Base-by-base conservation (phyloP, 2,797 vertebrate species). In the Neosalanx taihuensis region DNA sequence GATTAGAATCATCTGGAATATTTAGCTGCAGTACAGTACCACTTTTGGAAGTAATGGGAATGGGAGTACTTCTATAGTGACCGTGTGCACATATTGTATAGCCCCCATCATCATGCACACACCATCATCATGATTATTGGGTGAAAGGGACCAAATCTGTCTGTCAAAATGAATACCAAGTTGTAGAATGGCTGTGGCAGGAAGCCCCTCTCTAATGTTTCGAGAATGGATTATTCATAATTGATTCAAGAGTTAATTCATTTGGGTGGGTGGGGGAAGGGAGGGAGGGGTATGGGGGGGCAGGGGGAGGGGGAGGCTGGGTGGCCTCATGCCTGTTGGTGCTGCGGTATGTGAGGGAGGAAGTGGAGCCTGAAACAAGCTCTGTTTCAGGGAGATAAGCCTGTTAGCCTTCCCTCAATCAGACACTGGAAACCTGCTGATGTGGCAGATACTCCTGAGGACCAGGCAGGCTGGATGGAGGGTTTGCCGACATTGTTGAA, bases 321-420 rank as follows among this genome's bases (percentile, higher is more conserved):
- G 72, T 71, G 67, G 74, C 74, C 41, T 56, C 71, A 46, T 76
- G 75, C 61, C 64, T 69, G 71, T 71, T 41, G 59, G 33, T 20
- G 35, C 37, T 68, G 67, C 41, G 53, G 72, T 29, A 62, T 33
- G 57, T 33, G 69, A 57, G 33, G 30, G 18, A 51, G 74, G 10
- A 46, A 18, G 68, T 31, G n/a, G 71, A 17, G 18, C 51, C 66
- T 33, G 65, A 79, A 81, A 81, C 71, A 56, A 82, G 77, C 71
- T 79, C 70, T 72, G 75, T 89, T 86, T 81, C 76, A 60, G 23
- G 57, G 66, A 77, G 78, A 85, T 83, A 80, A 83, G 76, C 76
- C 70, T 37, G 64, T 76, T 71, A 75, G 53, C 49, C 56, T 81
- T 73, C 57, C 69, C 31, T 70, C 66, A 67, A 76, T 82, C 73